Conservation (phyloP, 2,113 vertebrate species). For the Benitochromis conjunctus region DNA sequence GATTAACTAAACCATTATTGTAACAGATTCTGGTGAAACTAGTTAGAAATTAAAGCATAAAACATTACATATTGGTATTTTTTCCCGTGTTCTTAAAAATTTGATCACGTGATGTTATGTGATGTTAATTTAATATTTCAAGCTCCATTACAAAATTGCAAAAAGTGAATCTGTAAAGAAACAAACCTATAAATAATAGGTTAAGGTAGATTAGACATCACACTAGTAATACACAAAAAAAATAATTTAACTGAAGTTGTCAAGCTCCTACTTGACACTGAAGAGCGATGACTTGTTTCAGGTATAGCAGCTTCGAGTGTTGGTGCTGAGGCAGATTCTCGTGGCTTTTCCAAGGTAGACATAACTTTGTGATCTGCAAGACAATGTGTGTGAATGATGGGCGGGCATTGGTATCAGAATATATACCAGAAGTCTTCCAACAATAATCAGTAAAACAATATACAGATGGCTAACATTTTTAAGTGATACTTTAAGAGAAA, state of each 20-base stretch:
- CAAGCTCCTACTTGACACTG: constrained; percentile 86
- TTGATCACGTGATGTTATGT: not conserved
- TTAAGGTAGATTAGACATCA: not conserved
- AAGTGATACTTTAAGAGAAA: not conserved
- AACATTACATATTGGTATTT: not conserved
- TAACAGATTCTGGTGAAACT: not conserved
- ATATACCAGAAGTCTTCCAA: not conserved
- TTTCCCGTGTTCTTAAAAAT: not conserved
- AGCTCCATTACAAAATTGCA: not conserved
- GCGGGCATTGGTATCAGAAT: constrained; percentile 15
- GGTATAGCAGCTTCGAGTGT: constrained; percentile 88
- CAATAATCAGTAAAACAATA: not conserved
- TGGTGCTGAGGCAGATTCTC: constrained; percentile 92
- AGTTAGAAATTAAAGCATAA: not conserved
- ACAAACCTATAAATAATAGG: not conserved
- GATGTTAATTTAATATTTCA: not conserved
- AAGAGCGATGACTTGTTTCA: constrained; percentile 92
- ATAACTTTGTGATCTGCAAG: constrained; percentile 88
- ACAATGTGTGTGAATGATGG: constrained; percentile 50
- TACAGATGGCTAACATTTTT: not conserved
- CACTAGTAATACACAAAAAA: not conserved
- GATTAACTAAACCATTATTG: not conserved
- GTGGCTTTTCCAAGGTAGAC: constrained; percentile 90
- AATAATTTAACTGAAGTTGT: not conserved
- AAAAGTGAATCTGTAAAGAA: not conserved